phyloP scores from a whole-genome alignment of 1,140 invertebrate species.

The Diprion similis region DNA sequence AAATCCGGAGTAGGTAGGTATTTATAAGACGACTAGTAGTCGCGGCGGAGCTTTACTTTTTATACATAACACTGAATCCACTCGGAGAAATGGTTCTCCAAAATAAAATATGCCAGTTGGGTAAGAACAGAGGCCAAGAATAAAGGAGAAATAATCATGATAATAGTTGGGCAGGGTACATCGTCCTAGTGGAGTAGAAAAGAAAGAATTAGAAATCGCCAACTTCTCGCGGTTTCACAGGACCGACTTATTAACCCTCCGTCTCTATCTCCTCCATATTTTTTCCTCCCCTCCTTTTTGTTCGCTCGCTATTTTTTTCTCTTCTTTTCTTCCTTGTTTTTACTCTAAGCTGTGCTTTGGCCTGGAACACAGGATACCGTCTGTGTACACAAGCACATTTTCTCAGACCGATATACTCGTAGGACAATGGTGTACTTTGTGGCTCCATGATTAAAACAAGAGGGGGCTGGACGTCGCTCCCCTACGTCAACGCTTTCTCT shows the following conservation, averaged over 20 bases:
- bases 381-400: slow-evolving; percentile 28
- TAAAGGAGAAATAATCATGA: no score
- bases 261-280: background rate
- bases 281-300: background rate
- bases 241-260: background rate
- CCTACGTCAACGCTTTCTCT: slow-evolving; percentile 34
- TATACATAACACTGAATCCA: background rate
- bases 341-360: background rate
- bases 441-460: slow-evolving; percentile 57
- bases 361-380: background rate
- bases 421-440: slow-evolving; percentile 58
- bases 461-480: slow-evolving; percentile 41
- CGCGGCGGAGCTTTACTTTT: background rate
- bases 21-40: background rate
- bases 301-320: no score
- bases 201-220: background rate
- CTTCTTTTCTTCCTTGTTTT: background rate
- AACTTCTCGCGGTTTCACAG: background rate
- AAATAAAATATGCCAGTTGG: no score
- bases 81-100: background rate
- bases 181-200: background rate
- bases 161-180: background rate
- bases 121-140: no score
- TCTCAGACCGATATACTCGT: slow-evolving; percentile 49
- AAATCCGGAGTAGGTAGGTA: background rate